Percentiles rank a stretch among this genome's conserved stretches.
phyloP scores from a whole-genome alignment of 2,113 vertebrate genomes.

The Apteryx owenii region DNA sequence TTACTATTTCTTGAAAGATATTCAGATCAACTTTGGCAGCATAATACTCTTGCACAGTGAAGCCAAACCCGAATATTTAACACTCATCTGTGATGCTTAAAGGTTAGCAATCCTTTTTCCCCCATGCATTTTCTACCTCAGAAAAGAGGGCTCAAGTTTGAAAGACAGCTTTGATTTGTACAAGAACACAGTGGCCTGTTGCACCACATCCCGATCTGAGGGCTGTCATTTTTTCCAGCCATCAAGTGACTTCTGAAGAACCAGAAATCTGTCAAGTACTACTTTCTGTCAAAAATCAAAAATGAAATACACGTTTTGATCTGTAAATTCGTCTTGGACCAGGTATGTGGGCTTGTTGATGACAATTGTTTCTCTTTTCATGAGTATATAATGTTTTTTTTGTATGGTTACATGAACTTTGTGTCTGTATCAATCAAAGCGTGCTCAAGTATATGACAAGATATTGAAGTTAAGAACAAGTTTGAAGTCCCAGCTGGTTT shows the following conservation, averaged over 20 bases:
- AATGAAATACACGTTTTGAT: slow-evolving; percentile 65
- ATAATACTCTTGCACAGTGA: not conserved
- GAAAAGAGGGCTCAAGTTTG: slow-evolving; percentile 7
- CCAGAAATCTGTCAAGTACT: slow-evolving; percentile 57
- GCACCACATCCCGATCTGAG: slow-evolving; percentile 39
- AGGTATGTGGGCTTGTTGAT: slow-evolving; percentile 43
- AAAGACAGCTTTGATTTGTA: slow-evolving; percentile 63
- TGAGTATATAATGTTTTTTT: slow-evolving; percentile 36
- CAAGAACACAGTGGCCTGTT: slow-evolving; percentile 57
- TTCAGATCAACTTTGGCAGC: not conserved
- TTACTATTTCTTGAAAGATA: not conserved
- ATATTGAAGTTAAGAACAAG: slow-evolving; percentile 35
- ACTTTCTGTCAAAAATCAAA: slow-evolving; percentile 51
- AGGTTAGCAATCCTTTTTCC: not conserved
- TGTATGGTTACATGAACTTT: slow-evolving; percentile 45
- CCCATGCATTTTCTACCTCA: not conserved
- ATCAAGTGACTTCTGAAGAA: slow-evolving; percentile 65
- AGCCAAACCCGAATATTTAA: not conserved
- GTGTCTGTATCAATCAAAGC: slow-evolving; percentile 66
- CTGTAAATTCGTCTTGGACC: slow-evolving; percentile 65
- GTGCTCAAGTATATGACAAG: slow-evolving; percentile 30
- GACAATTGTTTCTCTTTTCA: slow-evolving; percentile 51
- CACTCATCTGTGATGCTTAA: not conserved
- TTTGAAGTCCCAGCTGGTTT: slow-evolving; percentile 46
- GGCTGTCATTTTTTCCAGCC: slow-evolving; percentile 61